Percentiles rank a stretch among this genome's conserved stretches.
These are phyloP conservation scores for Drosophila conformis DNA, from an alignment of 2,888 invertebrate genomes.

Conservation along the genomic window DNA sequence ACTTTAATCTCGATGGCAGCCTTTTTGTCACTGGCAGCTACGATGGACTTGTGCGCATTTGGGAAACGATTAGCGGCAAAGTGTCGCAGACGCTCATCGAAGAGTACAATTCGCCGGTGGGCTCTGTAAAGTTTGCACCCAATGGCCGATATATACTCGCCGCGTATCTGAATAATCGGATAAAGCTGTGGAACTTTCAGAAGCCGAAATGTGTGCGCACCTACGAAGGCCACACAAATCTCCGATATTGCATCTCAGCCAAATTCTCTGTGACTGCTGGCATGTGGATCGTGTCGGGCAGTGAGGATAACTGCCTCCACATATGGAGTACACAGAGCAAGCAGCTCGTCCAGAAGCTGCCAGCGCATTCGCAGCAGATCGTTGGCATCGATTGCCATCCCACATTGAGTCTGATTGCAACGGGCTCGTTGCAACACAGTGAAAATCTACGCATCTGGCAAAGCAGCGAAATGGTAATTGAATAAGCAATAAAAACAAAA, in stretches of 20 bases:
- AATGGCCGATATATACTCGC: conserved; percentile 99
- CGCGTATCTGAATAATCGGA: conserved; percentile 98
- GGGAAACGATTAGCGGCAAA: conserved; percentile 99
- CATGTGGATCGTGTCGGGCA: conserved; percentile 99
- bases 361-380: conserved; percentile 97
- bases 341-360: conserved; percentile 98
- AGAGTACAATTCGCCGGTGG: conserved; percentile 99
- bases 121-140: conserved; percentile 99
- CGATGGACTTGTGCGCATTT: conserved; percentile 99
- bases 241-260: conserved; percentile 99
- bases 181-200: conserved; percentile 99
- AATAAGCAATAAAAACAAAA: conserved; percentile 14
- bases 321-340: conserved; percentile 99
- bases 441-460: conserved; percentile 99
- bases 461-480: conserved; percentile 90
- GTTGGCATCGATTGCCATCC: conserved; percentile 99
- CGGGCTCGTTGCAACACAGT: conserved; percentile 98
- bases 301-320: conserved; percentile 98
- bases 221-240: conserved; percentile 98
- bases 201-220: conserved; percentile 99
- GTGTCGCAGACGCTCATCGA: conserved; percentile 99
- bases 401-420: conserved; percentile 98
- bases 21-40: conserved; percentile 99
- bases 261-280: conserved; percentile 99
- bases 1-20: conserved; percentile 99